A percentile compares a stretch with the other conserved stretches of the same genome.
Conservation (phyloP, 2,888 invertebrate genomes). For the Flexamia atlantica region DNA sequence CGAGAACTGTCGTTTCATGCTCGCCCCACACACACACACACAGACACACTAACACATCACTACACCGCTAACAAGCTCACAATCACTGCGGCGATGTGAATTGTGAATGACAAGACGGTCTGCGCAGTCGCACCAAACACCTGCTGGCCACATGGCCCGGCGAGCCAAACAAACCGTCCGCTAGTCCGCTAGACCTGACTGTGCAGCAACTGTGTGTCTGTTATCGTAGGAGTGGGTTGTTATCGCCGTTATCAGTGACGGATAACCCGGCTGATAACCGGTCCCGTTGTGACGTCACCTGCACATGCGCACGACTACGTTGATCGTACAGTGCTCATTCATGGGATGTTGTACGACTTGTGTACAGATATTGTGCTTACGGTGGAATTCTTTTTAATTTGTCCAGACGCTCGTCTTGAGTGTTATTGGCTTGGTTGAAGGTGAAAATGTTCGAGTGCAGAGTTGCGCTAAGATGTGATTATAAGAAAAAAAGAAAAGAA, state of each 20-base stretch:
- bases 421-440: no score
- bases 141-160: not conserved
- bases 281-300: not conserved
- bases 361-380: no score
- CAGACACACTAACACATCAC: not conserved
- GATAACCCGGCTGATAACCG: conserved; percentile 9
- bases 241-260: not conserved
- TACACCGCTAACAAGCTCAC: not conserved
- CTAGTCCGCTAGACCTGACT: not conserved
- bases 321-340: no score
- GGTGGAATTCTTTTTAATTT: no score
- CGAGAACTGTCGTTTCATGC: conserved; percentile 50
- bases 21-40: conserved; percentile 8
- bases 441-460: no score
- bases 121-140: not conserved
- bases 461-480: no score
- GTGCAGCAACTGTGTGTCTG: not conserved
- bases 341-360: no score
- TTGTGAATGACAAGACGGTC: not conserved
- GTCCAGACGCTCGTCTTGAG: no score
- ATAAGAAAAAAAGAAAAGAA: no score
- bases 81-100: not conserved
- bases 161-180: not conserved
- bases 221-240: not conserved
- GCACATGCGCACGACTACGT: not conserved